Evolutionary conservation across 2,888 invertebrate genomes (phyloP), one percentile per base, ranked within the genome.

Genomic region (Odontocolon sp.): DNA sequence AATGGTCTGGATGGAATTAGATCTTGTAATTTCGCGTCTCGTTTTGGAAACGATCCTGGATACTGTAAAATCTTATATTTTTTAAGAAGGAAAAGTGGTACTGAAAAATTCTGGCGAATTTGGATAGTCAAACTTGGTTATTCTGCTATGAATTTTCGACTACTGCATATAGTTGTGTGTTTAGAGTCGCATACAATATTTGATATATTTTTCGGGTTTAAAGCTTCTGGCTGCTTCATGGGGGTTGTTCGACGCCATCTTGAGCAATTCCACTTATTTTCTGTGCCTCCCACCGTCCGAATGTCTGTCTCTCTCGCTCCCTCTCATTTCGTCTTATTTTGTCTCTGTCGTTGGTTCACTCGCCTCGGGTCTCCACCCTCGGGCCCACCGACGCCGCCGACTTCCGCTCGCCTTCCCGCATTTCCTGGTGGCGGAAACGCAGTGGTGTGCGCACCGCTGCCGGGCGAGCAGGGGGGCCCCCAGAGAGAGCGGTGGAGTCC

Each of bases 181-280:
- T 14, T 3, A 3, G 16, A 2, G 57, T 40, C 14, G 9, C 9
- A 11, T 11, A 18, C 16, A 33, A 14, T 8, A 36, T n/a, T 54
- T 18, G 28, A 42, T 38, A 28, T n/a, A 31, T 18, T 11, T 14
- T 26, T 16, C 23, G 45, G 23, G 23, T 8, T 31, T 6, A 54
- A 47, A 28, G 42, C 16, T 33, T 23, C 33, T 2, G 28, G 38
- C 50, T 36, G 33, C 31, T 45, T n/a, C 38, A 61, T 6, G 28
- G 59, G 23, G 26, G 28, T 54, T 40, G 68, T 31, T 68, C 56
- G 71, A 64, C 78, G 78, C 78, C 78, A 78, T 78, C 75, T 78
- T 78, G 71, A 71, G 66, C 71, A 79, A 76, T 77, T 79, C 76
- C 77, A 79, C 64, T 72, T 69, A 79, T 75, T 72, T 70, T 70